phyloP scores from a whole-genome alignment of 2,113 vertebrate genomes.

The Anarhynchus alexandrinus region DNA sequence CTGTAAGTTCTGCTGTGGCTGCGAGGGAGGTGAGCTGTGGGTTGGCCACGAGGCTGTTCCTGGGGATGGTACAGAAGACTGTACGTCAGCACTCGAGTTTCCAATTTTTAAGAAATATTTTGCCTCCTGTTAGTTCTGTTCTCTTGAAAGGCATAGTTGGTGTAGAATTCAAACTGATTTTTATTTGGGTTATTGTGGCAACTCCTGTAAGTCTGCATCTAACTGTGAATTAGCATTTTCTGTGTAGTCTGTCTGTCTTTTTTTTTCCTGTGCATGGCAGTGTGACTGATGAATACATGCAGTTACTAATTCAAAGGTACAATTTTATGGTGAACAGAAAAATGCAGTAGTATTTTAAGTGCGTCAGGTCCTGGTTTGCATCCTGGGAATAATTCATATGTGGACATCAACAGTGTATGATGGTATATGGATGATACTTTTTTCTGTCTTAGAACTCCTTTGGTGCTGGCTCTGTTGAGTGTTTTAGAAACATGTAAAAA shows the following conservation, averaged over 20 bases:
- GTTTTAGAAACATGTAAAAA: background rate
- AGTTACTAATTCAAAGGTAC: background rate
- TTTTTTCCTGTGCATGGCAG: background rate
- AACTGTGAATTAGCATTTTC: background rate
- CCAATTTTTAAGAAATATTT: background rate
- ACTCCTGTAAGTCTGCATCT: background rate
- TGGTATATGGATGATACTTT: background rate
- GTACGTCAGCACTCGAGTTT: accelerated
- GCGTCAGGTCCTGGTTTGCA: background rate
- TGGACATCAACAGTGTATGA: background rate
- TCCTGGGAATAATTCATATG: background rate
- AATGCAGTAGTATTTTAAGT: background rate
- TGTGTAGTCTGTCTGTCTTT: background rate
- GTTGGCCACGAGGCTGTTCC: accelerated
- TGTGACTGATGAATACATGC: background rate
- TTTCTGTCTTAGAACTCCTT: background rate
- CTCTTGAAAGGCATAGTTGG: background rate
- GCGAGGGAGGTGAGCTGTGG: accelerated
- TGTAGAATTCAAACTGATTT: background rate
- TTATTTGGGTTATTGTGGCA: background rate
- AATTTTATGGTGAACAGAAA: background rate
- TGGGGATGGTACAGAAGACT: too few relatives aligned
- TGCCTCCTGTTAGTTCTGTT: background rate
- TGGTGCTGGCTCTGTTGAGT: background rate
- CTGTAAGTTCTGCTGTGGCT: background rate